phyloP scores from a whole-genome alignment of 1,140 invertebrate species.

The Zaprionus nigranus region DNA sequence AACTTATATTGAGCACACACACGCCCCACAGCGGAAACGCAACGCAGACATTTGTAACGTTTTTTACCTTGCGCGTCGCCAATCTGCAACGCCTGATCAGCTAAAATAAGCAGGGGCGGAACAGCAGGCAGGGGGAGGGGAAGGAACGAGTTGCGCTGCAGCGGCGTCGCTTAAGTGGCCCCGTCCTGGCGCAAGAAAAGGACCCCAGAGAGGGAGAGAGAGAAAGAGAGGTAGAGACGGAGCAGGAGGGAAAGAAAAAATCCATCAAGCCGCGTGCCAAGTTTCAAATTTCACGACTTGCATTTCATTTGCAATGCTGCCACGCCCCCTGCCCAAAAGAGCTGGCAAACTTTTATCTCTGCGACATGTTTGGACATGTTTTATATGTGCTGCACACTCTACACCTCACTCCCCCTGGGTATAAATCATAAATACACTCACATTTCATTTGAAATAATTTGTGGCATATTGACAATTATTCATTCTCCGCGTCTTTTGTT shows the following conservation, averaged over 20 bases:
- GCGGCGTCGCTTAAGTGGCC: slow-evolving; percentile 68
- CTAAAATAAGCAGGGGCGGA: slow-evolving; percentile 6
- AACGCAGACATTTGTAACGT: slow-evolving; percentile 75
- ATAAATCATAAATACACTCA: slow-evolving; percentile 83
- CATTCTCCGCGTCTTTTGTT: slow-evolving; percentile 45
- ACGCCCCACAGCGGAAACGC: slow-evolving; percentile 63
- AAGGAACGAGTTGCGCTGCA: slow-evolving; percentile 1
- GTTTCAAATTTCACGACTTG: slow-evolving; percentile 64
- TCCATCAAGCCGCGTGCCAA: slow-evolving; percentile 52
- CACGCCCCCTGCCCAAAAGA: slow-evolving; percentile 44
- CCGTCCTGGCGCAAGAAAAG: slow-evolving; percentile 62
- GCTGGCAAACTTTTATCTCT: slow-evolving; percentile 77
- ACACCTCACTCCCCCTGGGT: slow-evolving; percentile 20
- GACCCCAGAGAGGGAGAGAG: slow-evolving; percentile 2
- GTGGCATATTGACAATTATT: slow-evolving; percentile 83
- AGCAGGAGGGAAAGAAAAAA: slow-evolving; percentile 31
- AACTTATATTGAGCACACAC: slow-evolving; percentile 63
- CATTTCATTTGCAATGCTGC: slow-evolving; percentile 61
- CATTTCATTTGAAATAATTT: slow-evolving; percentile 83
- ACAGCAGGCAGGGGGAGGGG: neutral
- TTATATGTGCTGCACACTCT: slow-evolving; percentile 31
- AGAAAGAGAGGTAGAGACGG: neutral
- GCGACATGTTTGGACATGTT: slow-evolving; percentile 42
- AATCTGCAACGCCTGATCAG: slow-evolving; percentile 70
- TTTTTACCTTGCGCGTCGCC: slow-evolving; percentile 59